phyloP scores from a whole-genome alignment of 2,888 invertebrate species.

The Quadriops clusia region DNA sequence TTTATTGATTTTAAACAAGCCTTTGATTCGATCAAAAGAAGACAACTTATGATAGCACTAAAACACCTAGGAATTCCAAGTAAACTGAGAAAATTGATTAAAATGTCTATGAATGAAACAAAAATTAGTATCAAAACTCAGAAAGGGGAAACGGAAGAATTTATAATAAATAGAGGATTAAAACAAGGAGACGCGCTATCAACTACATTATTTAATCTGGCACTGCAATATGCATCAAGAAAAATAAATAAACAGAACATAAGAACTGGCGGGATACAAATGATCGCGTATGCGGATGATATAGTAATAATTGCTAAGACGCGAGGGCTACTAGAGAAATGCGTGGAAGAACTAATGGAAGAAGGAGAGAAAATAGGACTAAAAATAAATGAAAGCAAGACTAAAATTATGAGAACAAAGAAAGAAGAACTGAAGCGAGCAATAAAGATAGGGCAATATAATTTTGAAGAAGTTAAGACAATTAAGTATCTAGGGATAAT shows the following conservation, averaged over 20 bases:
- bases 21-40: constrained; percentile 6
- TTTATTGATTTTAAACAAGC: constrained; percentile 8
- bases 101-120: constrained; percentile 5
- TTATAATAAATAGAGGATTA: constrained; percentile 1
- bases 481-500: constrained; percentile 2
- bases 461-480: too few relatives aligned
- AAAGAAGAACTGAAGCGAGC: too few relatives aligned
- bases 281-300: constrained; percentile 5
- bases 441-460: too few relatives aligned
- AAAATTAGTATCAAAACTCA: constrained; percentile 5
- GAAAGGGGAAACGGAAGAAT: background rate
- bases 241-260: constrained; percentile 9
- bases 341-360: constrained; percentile 7
- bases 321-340: background rate
- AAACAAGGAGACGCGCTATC: constrained; percentile 1
- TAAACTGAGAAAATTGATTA: constrained; percentile 7
- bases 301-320: background rate
- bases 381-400: constrained; percentile 5
- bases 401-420: too few relatives aligned
- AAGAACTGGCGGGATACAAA: constrained; percentile 3
- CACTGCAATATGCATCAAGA: constrained; percentile 3
- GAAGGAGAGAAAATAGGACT: constrained; percentile 4
- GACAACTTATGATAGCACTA: constrained; percentile 5
- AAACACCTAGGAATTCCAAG: constrained; percentile 4
- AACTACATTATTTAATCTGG: constrained; percentile 2